A percentile compares a stretch with the other conserved stretches of the same genome.
Conservation (phyloP, 2,797 vertebrate genomes). For the Lacerta agilis region DNA sequence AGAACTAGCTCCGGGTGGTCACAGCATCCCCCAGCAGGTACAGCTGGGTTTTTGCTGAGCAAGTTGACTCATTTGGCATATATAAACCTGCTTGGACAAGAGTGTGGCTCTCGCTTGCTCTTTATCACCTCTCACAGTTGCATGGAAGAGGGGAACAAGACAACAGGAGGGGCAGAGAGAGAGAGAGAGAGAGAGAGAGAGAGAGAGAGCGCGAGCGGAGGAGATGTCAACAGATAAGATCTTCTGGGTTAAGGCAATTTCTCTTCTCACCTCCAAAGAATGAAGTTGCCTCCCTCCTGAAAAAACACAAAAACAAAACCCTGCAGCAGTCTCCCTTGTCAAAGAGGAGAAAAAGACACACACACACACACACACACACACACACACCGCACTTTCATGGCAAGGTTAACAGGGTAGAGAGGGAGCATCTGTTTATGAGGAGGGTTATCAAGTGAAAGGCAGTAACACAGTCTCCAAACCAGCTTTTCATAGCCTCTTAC, state of each 20-base stretch:
- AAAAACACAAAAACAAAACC: background rate
- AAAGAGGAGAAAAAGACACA: too few relatives aligned
- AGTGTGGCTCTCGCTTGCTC: background rate
- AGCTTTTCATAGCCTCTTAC: constrained; percentile 82
- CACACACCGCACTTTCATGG: constrained; percentile 16
- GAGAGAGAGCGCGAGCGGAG: background rate
- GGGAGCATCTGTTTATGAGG: constrained; percentile 78
- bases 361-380: too few relatives aligned
- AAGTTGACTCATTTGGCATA: constrained; percentile 67
- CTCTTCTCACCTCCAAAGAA: constrained; percentile 5
- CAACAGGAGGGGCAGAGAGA: too few relatives aligned
- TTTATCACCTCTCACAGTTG: constrained; percentile 13
- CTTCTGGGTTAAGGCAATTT: background rate
- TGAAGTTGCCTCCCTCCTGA: fast-evolving
- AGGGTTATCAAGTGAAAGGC: constrained; percentile 75
- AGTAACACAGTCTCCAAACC: constrained; percentile 76
- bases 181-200: too few relatives aligned
- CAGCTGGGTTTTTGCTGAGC: constrained; percentile 65
- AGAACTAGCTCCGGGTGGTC: constrained; percentile 47
- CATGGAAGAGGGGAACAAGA: fast-evolving
- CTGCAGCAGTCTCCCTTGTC: background rate
- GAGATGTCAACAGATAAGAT: background rate
- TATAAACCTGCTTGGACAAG: background rate
- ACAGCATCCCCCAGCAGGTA: constrained; percentile 66
- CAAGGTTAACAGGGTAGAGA: constrained; percentile 76